These are phyloP conservation scores for Ciconia nigra DNA, from an alignment of 2,797 vertebrate genomes.

Conservation along the genomic window DNA sequence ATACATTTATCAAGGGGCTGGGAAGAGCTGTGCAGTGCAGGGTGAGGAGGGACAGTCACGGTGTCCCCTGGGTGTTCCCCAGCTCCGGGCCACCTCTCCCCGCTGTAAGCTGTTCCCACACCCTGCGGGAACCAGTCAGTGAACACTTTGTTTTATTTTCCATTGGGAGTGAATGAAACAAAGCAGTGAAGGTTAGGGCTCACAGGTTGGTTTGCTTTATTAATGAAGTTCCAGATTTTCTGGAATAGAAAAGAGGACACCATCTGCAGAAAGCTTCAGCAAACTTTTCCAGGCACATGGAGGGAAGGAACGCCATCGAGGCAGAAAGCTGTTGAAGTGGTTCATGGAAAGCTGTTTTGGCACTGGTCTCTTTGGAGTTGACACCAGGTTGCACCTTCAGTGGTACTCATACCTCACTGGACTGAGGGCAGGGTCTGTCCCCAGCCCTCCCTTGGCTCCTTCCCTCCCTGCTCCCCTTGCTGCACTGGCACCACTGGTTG, in stretches of 20 bases:
- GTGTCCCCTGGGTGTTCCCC: background rate
- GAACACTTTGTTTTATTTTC: background rate
- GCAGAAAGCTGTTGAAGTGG: background rate
- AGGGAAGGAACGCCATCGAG: background rate
- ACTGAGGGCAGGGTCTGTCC: background rate
- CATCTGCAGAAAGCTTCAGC: background rate
- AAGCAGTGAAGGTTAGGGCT: background rate
- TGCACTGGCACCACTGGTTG: background rate
- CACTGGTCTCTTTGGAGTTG: background rate
- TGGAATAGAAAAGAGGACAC: background rate
- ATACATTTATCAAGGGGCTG: background rate
- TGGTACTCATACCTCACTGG: background rate
- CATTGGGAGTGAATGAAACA: background rate
- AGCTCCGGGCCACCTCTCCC: background rate
- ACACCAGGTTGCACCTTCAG: background rate
- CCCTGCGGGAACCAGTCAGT: background rate
- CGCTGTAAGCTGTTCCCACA: background rate
- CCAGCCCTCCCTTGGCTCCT: background rate
- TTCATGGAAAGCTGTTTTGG: background rate
- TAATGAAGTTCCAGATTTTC: background rate
- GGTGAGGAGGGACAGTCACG: background rate
- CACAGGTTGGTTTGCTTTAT: background rate
- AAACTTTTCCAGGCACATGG: background rate
- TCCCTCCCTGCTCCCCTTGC: background rate
- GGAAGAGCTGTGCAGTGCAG: background rate